Percentiles rank a stretch among this genome's conserved stretches.
phyloP scores from a whole-genome alignment of 2,113 vertebrate genomes.

The Saiga tatarica region DNA sequence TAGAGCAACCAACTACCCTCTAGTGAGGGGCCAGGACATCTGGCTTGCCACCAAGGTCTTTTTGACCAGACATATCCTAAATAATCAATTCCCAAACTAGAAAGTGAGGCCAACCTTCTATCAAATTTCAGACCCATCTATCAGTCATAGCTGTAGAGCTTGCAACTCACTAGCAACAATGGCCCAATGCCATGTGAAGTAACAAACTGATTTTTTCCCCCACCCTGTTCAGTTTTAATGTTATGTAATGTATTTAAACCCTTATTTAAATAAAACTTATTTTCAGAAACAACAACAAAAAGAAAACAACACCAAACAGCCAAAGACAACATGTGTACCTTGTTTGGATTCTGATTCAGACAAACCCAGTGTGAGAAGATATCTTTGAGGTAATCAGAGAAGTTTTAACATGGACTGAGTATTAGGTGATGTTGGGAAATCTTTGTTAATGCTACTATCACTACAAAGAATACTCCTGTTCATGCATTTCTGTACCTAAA shows the following conservation, averaged over 20 bases:
- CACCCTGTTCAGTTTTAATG: not conserved
- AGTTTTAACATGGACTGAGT: not conserved
- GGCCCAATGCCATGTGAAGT: not conserved
- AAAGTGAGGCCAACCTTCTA: not conserved
- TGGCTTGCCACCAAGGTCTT: not conserved
- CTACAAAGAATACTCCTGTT: not conserved
- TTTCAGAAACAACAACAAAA: not conserved
- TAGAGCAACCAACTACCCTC: not conserved
- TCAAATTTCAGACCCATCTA: not conserved
- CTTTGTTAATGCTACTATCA: not conserved
- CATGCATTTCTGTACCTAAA: not conserved
- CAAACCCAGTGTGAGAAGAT: not conserved
- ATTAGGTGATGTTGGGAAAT: not conserved
- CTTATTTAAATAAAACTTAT: not conserved
- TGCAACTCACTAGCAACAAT: not conserved
- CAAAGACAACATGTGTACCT: not conserved
- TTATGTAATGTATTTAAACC: not conserved
- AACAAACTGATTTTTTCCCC: not conserved
- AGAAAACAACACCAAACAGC: not conserved
- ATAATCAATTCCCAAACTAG: not conserved
- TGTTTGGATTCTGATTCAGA: not conserved
- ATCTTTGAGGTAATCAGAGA: not conserved
- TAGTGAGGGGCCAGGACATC: not conserved
- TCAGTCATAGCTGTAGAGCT: not conserved
- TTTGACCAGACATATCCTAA: not conserved